Conservation (phyloP, 2,888 invertebrate species). For the Xestia sexstrigata region DNA sequence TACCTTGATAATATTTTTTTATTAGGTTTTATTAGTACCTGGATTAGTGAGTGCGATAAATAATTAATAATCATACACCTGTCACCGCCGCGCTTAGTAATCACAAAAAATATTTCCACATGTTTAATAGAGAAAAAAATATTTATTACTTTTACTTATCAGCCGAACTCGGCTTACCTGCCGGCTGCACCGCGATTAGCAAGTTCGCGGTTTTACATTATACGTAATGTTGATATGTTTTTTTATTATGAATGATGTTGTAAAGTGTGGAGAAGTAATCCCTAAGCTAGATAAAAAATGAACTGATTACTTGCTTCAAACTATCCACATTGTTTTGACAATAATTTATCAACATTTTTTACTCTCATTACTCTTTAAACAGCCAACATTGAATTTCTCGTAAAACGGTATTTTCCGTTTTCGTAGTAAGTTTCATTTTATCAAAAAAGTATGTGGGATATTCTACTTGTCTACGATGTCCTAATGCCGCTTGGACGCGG, state of each 20-base stretch:
- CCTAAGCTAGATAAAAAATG: slow-evolving; percentile 3
- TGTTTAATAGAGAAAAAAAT: slow-evolving; percentile 4
- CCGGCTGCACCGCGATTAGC: slow-evolving; percentile 26
- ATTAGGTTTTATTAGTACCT: slow-evolving; percentile 27
- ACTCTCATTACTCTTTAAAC: background rate
- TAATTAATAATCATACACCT: slow-evolving; percentile 5
- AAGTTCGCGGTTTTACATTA: slow-evolving; percentile 25
- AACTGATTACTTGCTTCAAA: background rate
- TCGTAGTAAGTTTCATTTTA: background rate
- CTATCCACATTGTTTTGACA: background rate
- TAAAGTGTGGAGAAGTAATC: slow-evolving; percentile 3
- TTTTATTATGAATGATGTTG: slow-evolving; percentile 18
- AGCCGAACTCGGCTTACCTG: background rate
- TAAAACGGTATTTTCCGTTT: background rate
- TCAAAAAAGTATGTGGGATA: background rate
- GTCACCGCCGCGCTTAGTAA: slow-evolving; percentile 23
- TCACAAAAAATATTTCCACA: slow-evolving; percentile 14
- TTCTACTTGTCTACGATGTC: background rate
- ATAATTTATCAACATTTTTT: background rate
- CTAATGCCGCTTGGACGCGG: background rate
- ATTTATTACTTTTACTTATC: slow-evolving; percentile 24
- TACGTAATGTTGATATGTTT: slow-evolving; percentile 17
- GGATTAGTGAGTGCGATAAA: slow-evolving; percentile 36
- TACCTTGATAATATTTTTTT: slow-evolving; percentile 17
- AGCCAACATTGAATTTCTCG: background rate